Evolutionary conservation across 2,113 vertebrate genomes (phyloP).

Genomic region (Aythya baeri): DNA sequence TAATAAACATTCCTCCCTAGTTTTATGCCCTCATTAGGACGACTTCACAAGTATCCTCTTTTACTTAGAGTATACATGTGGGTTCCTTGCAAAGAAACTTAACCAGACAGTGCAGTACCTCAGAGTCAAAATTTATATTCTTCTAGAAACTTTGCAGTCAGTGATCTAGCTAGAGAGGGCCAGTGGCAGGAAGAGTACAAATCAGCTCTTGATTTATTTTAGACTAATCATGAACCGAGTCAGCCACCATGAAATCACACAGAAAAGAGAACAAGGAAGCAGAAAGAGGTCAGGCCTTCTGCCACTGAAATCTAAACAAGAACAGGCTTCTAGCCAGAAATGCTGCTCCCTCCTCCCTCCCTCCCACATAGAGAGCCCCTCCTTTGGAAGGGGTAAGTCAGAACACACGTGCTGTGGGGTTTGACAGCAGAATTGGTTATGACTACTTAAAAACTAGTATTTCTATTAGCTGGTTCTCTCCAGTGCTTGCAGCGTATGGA

Average conservation of each 20-base stretch:
- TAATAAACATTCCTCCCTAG: not conserved
- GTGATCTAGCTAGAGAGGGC: not conserved
- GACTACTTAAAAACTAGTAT: not conserved
- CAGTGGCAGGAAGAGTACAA: not conserved
- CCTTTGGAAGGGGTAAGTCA: not conserved
- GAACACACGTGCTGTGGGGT: not conserved
- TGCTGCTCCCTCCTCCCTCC: not conserved
- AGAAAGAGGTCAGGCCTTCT: conserved; percentile 55
- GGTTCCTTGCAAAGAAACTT: not conserved
- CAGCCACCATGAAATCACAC: conserved; percentile 49
- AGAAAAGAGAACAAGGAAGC: conserved; percentile 47
- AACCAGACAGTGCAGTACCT: not conserved
- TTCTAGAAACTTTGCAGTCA: not conserved
- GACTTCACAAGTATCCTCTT: not conserved
- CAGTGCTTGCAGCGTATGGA: not conserved
- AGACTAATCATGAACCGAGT: conserved; percentile 35
- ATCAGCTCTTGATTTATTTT: conserved; percentile 28
- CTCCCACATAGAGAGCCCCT: not conserved
- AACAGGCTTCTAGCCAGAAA: conserved; percentile 32
- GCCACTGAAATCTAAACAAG: conserved; percentile 22
- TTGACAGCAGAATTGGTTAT: not conserved
- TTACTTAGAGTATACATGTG: not conserved
- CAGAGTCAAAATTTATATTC: not conserved
- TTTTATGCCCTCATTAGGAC: conserved; percentile 17
- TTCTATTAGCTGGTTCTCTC: not conserved